Evolutionary conservation across 2,797 vertebrate genomes (phyloP), one percentile per base, ranked within the genome.

Genomic region (Pseudomugil gertrudae): DNA sequence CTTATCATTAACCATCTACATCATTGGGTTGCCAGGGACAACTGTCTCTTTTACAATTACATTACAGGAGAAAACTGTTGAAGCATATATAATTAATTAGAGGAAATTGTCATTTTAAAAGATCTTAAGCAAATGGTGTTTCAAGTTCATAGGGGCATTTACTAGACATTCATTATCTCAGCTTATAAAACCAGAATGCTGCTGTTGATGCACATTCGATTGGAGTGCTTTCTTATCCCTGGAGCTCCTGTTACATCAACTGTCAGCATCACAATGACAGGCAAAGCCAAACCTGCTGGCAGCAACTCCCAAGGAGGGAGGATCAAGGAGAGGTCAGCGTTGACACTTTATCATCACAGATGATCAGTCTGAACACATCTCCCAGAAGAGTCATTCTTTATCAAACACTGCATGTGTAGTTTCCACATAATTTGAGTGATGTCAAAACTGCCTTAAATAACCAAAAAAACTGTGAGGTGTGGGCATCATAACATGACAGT

Each of bases 261-360:
- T 84, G 81, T 90, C 77, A 82, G 74, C 63, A 64, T 84, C 80
- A 84, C 69, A 76, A 66, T 80, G 83, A 88, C 84, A 72, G 74
- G 72, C 73, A 77, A 64, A 68, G 81, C 74, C 36, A 75, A 72
- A 69, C 78, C 77, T 81, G 78, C 65, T 82, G 77, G 80, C 80
- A 84, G 72, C 63, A 77, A 72, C 75, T 81, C 73, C 74, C 57
- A 64, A 57, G 78, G 74, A 53, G 50, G 68, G 51, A 71, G 65
- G 71, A 76, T 68, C 66, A 74, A 76, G 76, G 66, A 84, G 78
- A 87, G 65, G 79, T 87, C 76, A 71, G 70, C 35, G 40, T 69
- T 78, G 65, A 75, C 60, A 74, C 48, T 30, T 61, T 62, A 64
- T 74, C 74, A 23, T 57, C n/a, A 50, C 27, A 69, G 63, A 17